Base-by-base conservation (phyloP, 2,888 invertebrate genomes). In the Auanema freiburgensis region DNA sequence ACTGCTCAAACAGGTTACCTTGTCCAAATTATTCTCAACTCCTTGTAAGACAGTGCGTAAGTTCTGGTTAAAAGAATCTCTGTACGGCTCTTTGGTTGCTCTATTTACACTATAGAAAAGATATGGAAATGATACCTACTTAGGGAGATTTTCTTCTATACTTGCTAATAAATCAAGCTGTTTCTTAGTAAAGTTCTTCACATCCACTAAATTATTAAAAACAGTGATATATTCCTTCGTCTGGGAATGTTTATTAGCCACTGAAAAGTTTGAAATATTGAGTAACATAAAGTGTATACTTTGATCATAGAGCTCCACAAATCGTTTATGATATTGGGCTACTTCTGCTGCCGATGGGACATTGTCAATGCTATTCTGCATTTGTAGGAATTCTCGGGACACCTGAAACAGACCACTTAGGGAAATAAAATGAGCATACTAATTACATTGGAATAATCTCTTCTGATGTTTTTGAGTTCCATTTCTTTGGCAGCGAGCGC, bases 161-260 rank as follows among this genome's bases (percentile, higher is more conserved):
- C 92, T 93, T 86, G 93, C 92, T 24, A 93, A 86, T 58, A 94
- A 63, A 18, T 69, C 67, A 59, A 94, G 88, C 86, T 97, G 96
- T 84, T 94, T 95, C 70, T 90, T 90, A 82, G 95, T 89, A 85
- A 95, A 96, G 46, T 91, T 87, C 85, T 92, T 91, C n/a, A 92
- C 92, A 86, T 96, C 95, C 84, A 93, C 91, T 59, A 96, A 87
- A 1, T 93, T 93, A 85, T 98, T 97, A 86, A 94, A 94, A 67
- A 96, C 88, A 46, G 92, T 93, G 85, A 92, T 97, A 87, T 93
- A 95, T 87, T 96, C 94, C 85, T 96, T 96, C 0, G 96, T 96
- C 88, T 97, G 95, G 84, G 91, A 91, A 84, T 96, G 94, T 81
- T 93, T 95, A 33, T 91, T 91, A 68, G 93, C 91, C 83, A 97